Evolutionary conservation across 2,888 invertebrate species (phyloP).

Genomic region (Eulithis prunata): DNA sequence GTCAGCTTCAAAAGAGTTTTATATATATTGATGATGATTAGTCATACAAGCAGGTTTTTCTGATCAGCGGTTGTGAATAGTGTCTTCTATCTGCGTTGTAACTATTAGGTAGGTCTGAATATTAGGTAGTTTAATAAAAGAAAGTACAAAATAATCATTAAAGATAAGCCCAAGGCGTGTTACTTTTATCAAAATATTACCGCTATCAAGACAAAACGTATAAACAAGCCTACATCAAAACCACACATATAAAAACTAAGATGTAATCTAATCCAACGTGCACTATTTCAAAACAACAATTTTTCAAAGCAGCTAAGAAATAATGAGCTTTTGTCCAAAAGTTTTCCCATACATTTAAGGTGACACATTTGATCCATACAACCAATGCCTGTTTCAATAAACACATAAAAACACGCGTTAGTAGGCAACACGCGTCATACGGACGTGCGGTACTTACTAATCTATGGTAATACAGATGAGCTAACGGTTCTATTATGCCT

Average conservation of each 20-base stretch:
- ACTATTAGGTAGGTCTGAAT: no score
- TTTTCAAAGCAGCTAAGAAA: conserved; percentile 42
- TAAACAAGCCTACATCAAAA: conserved; percentile 28
- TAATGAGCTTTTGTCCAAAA: conserved; percentile 45
- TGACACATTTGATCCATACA: conserved; percentile 65
- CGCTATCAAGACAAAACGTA: background rate
- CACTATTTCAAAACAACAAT: conserved; percentile 40
- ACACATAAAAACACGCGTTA: conserved; percentile 77
- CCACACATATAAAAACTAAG: conserved; percentile 27
- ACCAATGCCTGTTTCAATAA: conserved; percentile 78
- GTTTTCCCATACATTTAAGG: conserved; percentile 48
- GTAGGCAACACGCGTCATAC: conserved; percentile 64
- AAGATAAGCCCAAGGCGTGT: no score
- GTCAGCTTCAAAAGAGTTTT: no score
- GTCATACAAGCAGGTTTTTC: no score
- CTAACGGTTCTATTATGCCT: conserved; percentile 57
- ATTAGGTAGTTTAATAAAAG: no score
- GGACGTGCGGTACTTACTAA: conserved; percentile 70
- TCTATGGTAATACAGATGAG: conserved; percentile 58
- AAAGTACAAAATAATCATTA: no score
- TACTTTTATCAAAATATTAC: background rate
- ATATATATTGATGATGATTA: no score
- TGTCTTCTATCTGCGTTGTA: no score
- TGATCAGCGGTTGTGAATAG: no score
- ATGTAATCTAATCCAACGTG: conserved; percentile 33